A percentile compares a stretch with the other conserved stretches of the same genome.
These are phyloP conservation scores for Alca torda DNA, from an alignment of 2,797 vertebrate genomes.

Conservation along the genomic window DNA sequence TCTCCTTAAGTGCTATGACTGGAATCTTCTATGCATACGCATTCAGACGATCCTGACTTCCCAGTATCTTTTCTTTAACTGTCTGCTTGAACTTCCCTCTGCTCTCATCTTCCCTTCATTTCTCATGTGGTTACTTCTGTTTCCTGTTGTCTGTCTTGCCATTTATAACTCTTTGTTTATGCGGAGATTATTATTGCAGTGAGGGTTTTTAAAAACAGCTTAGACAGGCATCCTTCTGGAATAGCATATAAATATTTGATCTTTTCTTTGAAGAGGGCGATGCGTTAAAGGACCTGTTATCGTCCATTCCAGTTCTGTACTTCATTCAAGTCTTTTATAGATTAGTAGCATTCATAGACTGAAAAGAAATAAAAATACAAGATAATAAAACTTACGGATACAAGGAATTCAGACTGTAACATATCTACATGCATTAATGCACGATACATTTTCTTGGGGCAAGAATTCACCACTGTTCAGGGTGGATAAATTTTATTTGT, in stretches of 20 bases:
- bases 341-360: background rate
- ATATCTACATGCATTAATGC: background rate
- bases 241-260: constrained; percentile 18
- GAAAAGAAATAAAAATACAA: background rate
- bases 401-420: background rate
- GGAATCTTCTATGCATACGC: background rate
- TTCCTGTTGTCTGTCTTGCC: background rate
- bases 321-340: background rate
- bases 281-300: background rate
- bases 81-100: background rate
- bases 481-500: background rate
- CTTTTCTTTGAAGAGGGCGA: background rate
- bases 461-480: background rate
- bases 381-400: background rate
- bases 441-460: background rate
- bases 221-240: constrained; percentile 2
- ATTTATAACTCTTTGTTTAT: constrained; percentile 25
- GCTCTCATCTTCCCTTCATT: background rate
- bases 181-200: background rate
- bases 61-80: background rate
- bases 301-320: background rate
- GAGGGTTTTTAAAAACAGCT: background rate
- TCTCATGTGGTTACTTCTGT: background rate
- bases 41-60: background rate
- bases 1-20: background rate